phyloP scores from a whole-genome alignment of 2,888 invertebrate genomes.

The Clusia tigrina region DNA sequence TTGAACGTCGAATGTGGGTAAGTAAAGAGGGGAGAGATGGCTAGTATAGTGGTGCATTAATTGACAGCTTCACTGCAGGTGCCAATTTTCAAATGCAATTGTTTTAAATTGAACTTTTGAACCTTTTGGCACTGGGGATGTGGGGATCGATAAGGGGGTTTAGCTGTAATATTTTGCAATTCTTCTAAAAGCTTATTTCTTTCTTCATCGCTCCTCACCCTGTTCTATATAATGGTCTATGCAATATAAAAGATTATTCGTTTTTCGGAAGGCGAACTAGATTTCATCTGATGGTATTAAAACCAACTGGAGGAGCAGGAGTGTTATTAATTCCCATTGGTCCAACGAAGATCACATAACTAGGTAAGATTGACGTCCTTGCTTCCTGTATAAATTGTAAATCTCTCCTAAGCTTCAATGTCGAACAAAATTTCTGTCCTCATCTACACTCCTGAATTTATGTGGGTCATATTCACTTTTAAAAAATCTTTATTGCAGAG shows the following conservation, averaged over 20 bases:
- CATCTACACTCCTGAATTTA: no score
- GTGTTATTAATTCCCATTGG: no score
- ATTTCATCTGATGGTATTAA: no score
- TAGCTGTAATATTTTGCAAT: background rate
- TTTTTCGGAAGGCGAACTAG: no score
- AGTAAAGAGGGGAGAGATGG: background rate
- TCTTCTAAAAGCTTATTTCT: background rate
- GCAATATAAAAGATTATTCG: background rate
- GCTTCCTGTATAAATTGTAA: no score
- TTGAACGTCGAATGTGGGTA: background rate
- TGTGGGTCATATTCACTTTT: no score
- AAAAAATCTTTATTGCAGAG: no score
- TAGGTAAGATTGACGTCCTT: no score
- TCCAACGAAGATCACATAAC: no score
- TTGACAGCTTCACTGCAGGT: slow-evolving; percentile 54
- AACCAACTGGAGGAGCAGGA: no score
- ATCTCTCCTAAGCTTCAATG: no score
- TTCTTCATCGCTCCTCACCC: background rate
- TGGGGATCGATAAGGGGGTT: background rate
- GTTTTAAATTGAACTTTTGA: background rate
- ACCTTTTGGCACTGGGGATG: background rate
- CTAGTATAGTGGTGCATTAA: slow-evolving; percentile 46
- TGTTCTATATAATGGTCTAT: background rate
- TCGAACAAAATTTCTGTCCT: no score
- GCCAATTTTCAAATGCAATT: slow-evolving; percentile 15